A percentile compares a stretch with the other conserved stretches of the same genome.
Conservation (phyloP, 2,888 invertebrate genomes). For the Zygothrica quintamaculata region DNA sequence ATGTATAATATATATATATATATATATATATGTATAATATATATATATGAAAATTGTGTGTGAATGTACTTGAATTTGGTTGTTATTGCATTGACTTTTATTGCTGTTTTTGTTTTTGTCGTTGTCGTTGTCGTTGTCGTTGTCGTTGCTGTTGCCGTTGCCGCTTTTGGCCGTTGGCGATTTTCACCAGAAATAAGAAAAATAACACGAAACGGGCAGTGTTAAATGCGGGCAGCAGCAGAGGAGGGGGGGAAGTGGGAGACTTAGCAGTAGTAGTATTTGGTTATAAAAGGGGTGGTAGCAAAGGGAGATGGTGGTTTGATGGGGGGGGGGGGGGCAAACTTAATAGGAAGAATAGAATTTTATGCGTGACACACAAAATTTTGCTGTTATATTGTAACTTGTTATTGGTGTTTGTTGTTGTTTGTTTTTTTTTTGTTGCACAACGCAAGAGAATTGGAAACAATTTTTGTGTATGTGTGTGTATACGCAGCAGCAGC, state of each 20-base stretch:
- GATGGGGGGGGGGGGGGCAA: slow-evolving; percentile 1
- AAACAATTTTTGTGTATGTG: slow-evolving; percentile 74
- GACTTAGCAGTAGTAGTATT: too few relatives aligned
- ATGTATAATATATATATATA: slow-evolving; percentile 23
- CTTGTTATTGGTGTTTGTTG: slow-evolving; percentile 28
- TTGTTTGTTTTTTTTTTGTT: slow-evolving; percentile 35
- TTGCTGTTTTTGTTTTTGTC: slow-evolving; percentile 14
- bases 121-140: slow-evolving; percentile 14
- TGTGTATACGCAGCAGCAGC: too few relatives aligned
- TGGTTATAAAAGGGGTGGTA: too few relatives aligned
- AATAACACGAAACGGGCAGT: slow-evolving; percentile 9
- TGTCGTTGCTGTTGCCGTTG: slow-evolving; percentile 15
- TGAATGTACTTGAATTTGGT: slow-evolving; percentile 74
- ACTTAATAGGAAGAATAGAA: slow-evolving; percentile 21
- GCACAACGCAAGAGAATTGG: slow-evolving; percentile 48
- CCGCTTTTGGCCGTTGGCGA: slow-evolving; percentile 34
- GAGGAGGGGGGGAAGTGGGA: slow-evolving; percentile 1
- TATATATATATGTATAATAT: background rate
- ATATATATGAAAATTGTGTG: slow-evolving; percentile 55
- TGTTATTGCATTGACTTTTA: slow-evolving; percentile 21
- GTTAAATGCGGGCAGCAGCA: slow-evolving; percentile 33
- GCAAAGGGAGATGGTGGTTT: too few relatives aligned
- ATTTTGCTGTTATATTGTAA: slow-evolving; percentile 24
- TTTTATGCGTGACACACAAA: slow-evolving; percentile 68
- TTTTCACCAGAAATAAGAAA: slow-evolving; percentile 59